These are phyloP conservation scores for Drosophila fungiperda DNA, from an alignment of 2,888 invertebrate genomes.

Conservation along the genomic window DNA sequence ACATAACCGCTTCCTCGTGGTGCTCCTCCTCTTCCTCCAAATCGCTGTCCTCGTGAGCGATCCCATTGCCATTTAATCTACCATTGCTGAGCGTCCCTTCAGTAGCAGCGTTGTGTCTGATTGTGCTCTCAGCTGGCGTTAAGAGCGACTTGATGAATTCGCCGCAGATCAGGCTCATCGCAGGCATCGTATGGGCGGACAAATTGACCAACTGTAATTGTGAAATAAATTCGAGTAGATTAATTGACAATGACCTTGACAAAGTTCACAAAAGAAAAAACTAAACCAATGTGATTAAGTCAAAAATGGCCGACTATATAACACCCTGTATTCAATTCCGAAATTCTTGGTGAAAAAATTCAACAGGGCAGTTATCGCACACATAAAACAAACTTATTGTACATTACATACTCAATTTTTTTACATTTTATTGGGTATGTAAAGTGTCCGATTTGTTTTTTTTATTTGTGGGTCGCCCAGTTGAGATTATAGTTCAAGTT, in stretches of 20 bases:
- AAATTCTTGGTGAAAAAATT: background rate
- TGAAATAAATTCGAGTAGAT: slow-evolving; percentile 40
- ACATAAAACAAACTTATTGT: background rate
- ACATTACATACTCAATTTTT: background rate
- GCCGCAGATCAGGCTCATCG: slow-evolving; percentile 81
- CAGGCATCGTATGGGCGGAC: slow-evolving; percentile 84
- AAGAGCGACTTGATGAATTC: slow-evolving; percentile 82
- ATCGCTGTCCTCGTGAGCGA: slow-evolving; percentile 39
- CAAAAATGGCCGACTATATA: background rate
- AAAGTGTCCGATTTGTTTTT: slow-evolving; percentile 3
- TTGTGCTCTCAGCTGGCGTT: slow-evolving; percentile 57
- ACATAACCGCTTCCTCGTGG: slow-evolving; percentile 1
- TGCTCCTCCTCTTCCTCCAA: slow-evolving; percentile 50
- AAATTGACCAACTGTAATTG: slow-evolving; percentile 83
- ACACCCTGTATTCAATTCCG: background rate
- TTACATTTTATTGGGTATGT: background rate
- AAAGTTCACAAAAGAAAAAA: slow-evolving; percentile 48
- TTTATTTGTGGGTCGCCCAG: slow-evolving; percentile 43
- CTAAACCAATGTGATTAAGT: background rate
- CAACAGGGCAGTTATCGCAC: background rate
- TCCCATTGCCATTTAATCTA: slow-evolving; percentile 58
- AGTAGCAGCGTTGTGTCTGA: slow-evolving; percentile 4
- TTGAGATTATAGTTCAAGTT: slow-evolving; percentile 70
- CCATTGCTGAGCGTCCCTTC: slow-evolving; percentile 51
- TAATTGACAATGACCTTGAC: slow-evolving; percentile 73